Percentiles rank a stretch among this genome's conserved stretches.
Conservation (phyloP, 2,113 vertebrate genomes). For the Scatophagus argus region DNA sequence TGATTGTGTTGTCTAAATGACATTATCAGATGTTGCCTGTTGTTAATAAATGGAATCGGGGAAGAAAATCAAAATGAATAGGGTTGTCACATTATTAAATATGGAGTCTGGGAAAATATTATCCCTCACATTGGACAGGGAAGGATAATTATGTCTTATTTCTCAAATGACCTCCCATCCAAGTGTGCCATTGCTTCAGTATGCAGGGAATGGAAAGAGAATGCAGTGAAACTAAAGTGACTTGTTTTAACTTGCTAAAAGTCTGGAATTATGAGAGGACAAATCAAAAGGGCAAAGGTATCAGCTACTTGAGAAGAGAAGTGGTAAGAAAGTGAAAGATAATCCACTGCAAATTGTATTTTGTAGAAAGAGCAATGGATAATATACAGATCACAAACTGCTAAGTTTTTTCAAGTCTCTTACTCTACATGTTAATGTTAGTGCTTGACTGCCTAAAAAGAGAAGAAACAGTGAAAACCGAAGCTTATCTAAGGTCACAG, state of each 20-base stretch:
- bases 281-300: conserved; percentile 32
- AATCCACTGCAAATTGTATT: conserved; percentile 9
- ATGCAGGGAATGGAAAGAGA: not conserved
- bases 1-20: conserved; percentile 56
- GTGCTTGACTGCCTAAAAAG: not conserved
- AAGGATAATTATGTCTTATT: conserved; percentile 44
- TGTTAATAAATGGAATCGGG: conserved; percentile 54
- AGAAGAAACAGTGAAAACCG: not conserved
- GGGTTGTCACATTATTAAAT: conserved; percentile 51
- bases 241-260: conserved; percentile 16
- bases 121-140: conserved; percentile 21
- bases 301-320: conserved; percentile 9
- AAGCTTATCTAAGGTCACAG: not conserved
- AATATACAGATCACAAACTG: conserved; percentile 14
- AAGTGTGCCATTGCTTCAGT: conserved; percentile 3
- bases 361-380: conserved; percentile 1
- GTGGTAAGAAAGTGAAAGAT: not conserved
- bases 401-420: not conserved
- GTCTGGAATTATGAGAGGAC: conserved; percentile 40
- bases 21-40: conserved; percentile 53
- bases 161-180: conserved; percentile 30
- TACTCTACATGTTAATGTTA: not conserved
- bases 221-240: not conserved
- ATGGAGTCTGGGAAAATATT: conserved; percentile 27
- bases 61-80: conserved; percentile 53